Evolutionary conservation across 2,797 vertebrate genomes (phyloP), one percentile per base, ranked within the genome.

Genomic region (Fratercula arctica): DNA sequence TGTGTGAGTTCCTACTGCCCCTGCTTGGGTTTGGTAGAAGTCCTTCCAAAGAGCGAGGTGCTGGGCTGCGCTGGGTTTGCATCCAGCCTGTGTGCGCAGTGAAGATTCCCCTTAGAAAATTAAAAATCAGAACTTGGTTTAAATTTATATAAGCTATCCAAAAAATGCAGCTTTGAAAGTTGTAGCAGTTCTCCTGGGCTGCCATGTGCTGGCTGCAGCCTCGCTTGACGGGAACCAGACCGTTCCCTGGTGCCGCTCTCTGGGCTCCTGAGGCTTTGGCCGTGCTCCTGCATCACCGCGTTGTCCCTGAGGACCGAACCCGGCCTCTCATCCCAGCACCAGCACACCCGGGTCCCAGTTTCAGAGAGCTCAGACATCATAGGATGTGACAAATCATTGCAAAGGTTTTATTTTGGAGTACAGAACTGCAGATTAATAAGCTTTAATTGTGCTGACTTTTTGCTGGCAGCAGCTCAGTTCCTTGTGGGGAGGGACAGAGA

Each of bases 201-300:
- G 76, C 16, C 17, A 0, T 6, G 21, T 8, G 33, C 25, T 74
- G 87, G 29, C 72, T 45, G 33, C 81, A 54, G 77, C 66, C 53
- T 39, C 6, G 1, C n/a, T 51, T 2, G 1, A 0, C 0, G 1
- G 79, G 54, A 76, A 11, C 46, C 26, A 16, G 10, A 41, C 2
- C 10, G 1, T 26, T 50, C 39, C 56, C 84, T 15, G 46, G 13
- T 39, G 4, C 29, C 1, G 2, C 17, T 9, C 41, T 26, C 16
- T 10, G 59, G 21, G 29, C 17, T 50, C 23, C 68, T 7, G 37
- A 9, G 33, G 26, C 73, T 35, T 45, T n/a, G 57, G 14, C 54
- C 53, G 61, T 43, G 64, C 66, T 54, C 46, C 70, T 16, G 31
- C 10, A 7, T 29, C 69, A 4, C 39, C 57, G 2, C 11, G 0